Evolutionary conservation across 2,797 vertebrate species (phyloP), one percentile per base, ranked within the genome.

Genomic region (Synaphobranchus kaupii): DNA sequence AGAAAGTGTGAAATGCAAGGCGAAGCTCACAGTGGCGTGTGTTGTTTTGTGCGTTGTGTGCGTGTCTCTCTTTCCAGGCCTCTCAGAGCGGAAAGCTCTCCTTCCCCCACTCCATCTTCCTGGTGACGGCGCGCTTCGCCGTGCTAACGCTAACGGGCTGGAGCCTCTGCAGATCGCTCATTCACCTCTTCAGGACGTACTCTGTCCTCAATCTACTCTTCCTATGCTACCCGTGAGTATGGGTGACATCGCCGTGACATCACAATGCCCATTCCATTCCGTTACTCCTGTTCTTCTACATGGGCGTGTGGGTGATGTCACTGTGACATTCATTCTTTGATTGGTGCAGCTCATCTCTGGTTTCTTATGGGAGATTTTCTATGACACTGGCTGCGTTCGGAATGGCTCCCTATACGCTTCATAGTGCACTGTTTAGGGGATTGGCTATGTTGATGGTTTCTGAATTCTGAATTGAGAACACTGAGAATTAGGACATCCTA

Each of bases 181-280:
- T 99, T 93, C 97, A 99, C 92, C 98, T 99, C 83, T 99, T 98
- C 96, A 97, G 98, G 93, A 97, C 97, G 0, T 99, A 99, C 92
- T 99, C 98, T 0, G 96, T 99, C 89, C 97, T 99, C 87, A 99
- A 98, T 91, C 96, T 99, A 89, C 97, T 99, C 85, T 99, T 99
- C 94, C 97, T 99, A 83, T 99, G 98, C 93, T 99, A 99, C 92
- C 99, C 99, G 99, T 99, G 91, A 98, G 98, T 98, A 28, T 17
- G 31, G 31, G 13, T 44, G 10, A 34, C 71, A 17, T 44, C 31
- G 3, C 12, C 22, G 71, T 76, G 71, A 76, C 31, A 44, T 76
- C 31, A 76, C 71, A 76, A 34, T 34, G 66, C 25, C 66, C 1
- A 1, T 7, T 28, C n/a, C 66, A 28, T 28, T 68, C 66, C 71